These are phyloP conservation scores for Microctonus hyperodae DNA, from an alignment of 2,888 invertebrate genomes.

Conservation along the genomic window DNA sequence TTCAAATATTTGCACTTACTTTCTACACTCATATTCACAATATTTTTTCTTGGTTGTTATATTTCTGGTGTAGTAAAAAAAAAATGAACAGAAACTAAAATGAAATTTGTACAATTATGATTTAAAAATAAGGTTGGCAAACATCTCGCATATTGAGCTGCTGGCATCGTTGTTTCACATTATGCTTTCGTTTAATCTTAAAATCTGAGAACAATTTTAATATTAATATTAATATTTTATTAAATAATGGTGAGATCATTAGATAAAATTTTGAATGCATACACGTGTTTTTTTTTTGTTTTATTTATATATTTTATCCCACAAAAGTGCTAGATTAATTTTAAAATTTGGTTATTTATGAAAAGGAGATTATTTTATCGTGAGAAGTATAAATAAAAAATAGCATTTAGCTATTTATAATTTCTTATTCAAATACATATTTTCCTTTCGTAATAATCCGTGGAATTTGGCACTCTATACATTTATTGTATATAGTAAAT, in stretches of 20 bases:
- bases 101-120: no score
- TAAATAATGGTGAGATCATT: not conserved
- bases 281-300: not conserved
- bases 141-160: conserved; percentile 22
- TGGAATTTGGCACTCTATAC: conserved; percentile 20
- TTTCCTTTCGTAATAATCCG: conserved; percentile 1
- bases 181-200: not conserved
- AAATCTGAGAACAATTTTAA: not conserved
- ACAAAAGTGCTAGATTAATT: not conserved
- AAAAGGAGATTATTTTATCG: not conserved
- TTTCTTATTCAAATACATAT: not conserved
- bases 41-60: conserved; percentile 4
- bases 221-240: not conserved
- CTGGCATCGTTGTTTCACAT: conserved; percentile 22
- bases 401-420: not conserved
- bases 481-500: not conserved
- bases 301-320: not conserved
- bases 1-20: not conserved
- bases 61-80: not conserved
- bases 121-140: conserved; percentile 19
- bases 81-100: conserved; percentile 8
- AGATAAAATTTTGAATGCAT: not conserved
- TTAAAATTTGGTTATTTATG: not conserved
- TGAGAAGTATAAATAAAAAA: not conserved
- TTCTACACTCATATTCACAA: not conserved